A percentile compares a stretch with the other conserved stretches of the same genome.
Evolutionary conservation across 2,888 invertebrate genomes (phyloP).

Genomic region (Bruchidius siliquastri): DNA sequence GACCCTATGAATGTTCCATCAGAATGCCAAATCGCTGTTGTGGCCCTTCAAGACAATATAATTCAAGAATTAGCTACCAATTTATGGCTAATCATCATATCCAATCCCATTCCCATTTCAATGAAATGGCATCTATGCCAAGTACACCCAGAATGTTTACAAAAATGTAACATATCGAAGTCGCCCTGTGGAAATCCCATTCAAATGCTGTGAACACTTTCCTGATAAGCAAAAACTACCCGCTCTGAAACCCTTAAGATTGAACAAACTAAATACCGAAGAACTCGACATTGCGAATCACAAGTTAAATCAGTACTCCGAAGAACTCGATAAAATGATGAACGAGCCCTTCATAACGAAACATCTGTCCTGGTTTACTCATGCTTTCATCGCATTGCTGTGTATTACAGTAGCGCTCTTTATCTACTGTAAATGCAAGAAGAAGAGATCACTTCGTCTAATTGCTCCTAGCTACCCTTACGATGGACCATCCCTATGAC

Average conservation of each 20-base stretch:
- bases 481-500: neutral
- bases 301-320: constrained; percentile 2
- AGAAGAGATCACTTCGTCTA: neutral
- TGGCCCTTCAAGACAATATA: no score
- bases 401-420: neutral
- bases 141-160: neutral
- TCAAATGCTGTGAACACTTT: constrained; percentile 1
- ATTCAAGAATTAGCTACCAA: no score
- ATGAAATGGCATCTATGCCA: no score
- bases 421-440: neutral
- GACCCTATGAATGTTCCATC: neutral
- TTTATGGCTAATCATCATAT: no score
- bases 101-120: no score
- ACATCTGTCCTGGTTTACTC: neutral
- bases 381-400: neutral
- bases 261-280: constrained; percentile 1
- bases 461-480: neutral
- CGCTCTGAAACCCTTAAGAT: neutral
- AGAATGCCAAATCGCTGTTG: no score
- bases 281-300: constrained; percentile 4
- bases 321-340: constrained; percentile 1
- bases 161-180: constrained; percentile 1
- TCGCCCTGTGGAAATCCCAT: constrained; percentile 1
- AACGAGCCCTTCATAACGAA: constrained; percentile 1
- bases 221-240: constrained; percentile 1